Base-by-base conservation (phyloP, 2,113 vertebrate genomes). In the Poicephalus meyeri region DNA sequence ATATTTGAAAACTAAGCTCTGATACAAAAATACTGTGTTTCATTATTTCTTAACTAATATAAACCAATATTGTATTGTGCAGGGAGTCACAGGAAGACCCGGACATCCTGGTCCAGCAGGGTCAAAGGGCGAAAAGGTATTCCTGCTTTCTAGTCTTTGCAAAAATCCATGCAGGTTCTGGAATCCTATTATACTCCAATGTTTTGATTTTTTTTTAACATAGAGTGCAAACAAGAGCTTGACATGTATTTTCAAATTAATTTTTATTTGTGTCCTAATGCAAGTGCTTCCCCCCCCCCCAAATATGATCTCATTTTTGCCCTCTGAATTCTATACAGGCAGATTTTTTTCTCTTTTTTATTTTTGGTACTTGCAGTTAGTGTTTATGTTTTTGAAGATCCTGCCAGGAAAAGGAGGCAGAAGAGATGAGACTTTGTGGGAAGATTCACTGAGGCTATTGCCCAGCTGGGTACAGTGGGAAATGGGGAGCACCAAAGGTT, bases 51-150 rank as follows among this genome's bases (percentile, higher is more conserved):
- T 97, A 44, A 24, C 21, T 95, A 86, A 90, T 21, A 50, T 29
- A 87, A 94, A 52, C n/a, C 7, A 6, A 76, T 91, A 73, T 70
- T 95, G 7, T 97, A 19, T 98, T 97, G 82, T 97, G 76, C 96
- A 99, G 99, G 99, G 99, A 35, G 88, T 98, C 37, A 85, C 98
- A 93, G 99, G 99, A 95, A 98, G 99, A 98, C 98, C 98, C 20
- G 98, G 98, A 74, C 98, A 98, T 86, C 98, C 98, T 0, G 98
- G 98, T 74, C 96, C 98, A 31, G 31, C 77, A 10, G 98, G 98
- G 79, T 33, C 93, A 68, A 98, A 98, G 94, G 98, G 98, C 42
- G 98, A 98, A 96, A 98, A 98, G 98, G 98, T 98, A 98, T 60
- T 89, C 35, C 12, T 73, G 61, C 55, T 42, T 81, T 94, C 53